A percentile compares a stretch with the other conserved stretches of the same genome.
These are phyloP conservation scores for Pasiphila rectangulata DNA, from an alignment of 2,888 invertebrate genomes.

Conservation along the genomic window DNA sequence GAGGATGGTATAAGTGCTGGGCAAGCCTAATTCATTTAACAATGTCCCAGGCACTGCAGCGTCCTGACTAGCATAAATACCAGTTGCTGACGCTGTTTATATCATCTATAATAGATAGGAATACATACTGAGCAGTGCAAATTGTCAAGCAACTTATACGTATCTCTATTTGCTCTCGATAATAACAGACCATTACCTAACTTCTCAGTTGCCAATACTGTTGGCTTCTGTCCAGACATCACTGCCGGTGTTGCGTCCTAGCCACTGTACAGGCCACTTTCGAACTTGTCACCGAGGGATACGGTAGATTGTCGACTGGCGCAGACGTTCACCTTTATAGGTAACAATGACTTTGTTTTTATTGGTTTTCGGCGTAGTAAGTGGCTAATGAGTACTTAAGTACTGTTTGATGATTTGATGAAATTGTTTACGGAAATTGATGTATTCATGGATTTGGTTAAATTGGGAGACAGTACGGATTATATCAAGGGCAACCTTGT, in stretches of 20 bases:
- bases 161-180: conserved; percentile 12
- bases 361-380: conserved; percentile 4
- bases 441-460: not conserved
- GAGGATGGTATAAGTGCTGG: too few relatives aligned
- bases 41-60: too few relatives aligned
- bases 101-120: too few relatives aligned
- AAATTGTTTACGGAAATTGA: too few relatives aligned
- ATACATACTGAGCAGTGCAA: too few relatives aligned
- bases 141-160: too few relatives aligned
- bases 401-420: too few relatives aligned
- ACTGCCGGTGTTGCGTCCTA: conserved; percentile 21
- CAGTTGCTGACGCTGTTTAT: too few relatives aligned
- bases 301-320: conserved; percentile 1
- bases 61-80: too few relatives aligned
- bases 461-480: too few relatives aligned
- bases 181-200: conserved; percentile 13
- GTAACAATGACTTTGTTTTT: conserved; percentile 14
- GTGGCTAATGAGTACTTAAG: not conserved
- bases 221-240: conserved; percentile 17
- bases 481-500: too few relatives aligned
- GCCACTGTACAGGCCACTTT: conserved; percentile 1
- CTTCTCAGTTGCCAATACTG: conserved; percentile 18
- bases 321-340: conserved; percentile 17
- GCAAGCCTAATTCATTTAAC: too few relatives aligned
- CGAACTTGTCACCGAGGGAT: not conserved